These are phyloP conservation scores for Cynocephalus volans DNA, from an alignment of 2,113 vertebrate species.

Conservation along the genomic window DNA sequence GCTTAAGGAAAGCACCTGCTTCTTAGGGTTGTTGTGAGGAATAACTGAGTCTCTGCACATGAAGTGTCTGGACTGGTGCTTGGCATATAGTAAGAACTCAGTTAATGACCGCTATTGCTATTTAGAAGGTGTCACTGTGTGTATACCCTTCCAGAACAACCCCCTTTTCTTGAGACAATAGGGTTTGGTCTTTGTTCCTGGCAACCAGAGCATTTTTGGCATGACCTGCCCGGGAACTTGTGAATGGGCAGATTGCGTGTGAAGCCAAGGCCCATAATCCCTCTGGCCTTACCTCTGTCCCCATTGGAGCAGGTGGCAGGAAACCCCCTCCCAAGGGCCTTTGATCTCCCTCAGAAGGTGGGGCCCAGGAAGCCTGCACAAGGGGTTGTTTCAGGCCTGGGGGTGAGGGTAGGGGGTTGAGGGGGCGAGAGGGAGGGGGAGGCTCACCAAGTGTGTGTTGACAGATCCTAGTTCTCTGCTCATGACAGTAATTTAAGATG, in stretches of 20 bases:
- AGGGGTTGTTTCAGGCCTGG: neutral
- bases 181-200: neutral
- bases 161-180: neutral
- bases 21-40: neutral
- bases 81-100: neutral
- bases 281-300: neutral
- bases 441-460: neutral
- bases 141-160: neutral
- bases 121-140: neutral
- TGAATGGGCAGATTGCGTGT: neutral
- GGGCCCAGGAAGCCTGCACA: neutral
- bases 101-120: neutral
- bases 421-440: neutral
- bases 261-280: neutral
- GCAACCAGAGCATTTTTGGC: neutral
- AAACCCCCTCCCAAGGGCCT: constrained; percentile 32
- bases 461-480: neutral
- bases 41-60: neutral
- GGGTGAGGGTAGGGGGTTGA: neutral
- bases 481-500: neutral
- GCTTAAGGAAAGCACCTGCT: neutral
- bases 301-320: neutral
- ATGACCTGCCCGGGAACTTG: neutral
- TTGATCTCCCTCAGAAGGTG: neutral
- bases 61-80: neutral